Evolutionary conservation across 2,888 invertebrate genomes (phyloP), one percentile per base, ranked within the genome.

Genomic region (Scaptomyza reducta): DNA sequence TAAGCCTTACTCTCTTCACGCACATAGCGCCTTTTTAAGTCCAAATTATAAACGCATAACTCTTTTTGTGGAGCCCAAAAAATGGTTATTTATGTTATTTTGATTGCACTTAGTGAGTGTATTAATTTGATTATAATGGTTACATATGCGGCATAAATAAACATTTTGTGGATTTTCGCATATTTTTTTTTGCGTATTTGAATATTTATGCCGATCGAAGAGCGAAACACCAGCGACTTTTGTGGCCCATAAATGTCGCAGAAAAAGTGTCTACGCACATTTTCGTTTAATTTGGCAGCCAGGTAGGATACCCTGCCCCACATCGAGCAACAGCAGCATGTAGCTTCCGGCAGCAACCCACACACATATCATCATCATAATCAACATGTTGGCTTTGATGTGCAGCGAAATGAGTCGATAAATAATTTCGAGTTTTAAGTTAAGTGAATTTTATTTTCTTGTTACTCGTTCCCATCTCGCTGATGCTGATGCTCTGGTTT

Each of bases 41-140:
- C 50, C 44, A 74, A 59, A 80, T 82, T 86, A 82, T 73, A 79
- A 70, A 51, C 74, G 70, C 63, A 81, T 80, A 81, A 74, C 78
- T 87, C 77, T 72, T 74, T 76, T 76, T 65, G 50, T 35, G n/a
- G 31, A 40, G 50, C 50, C 45, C 47, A 62, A 81, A 71, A 81
- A 71, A 56, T 22, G 22, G 65, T 87, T 76, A 82, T 82, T 82
- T 82, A 82, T 82, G 85, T 62, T 74, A 59, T 71, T 82, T 82
- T 87, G 82, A 82, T 82, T 82, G 85, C 82, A 82, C 85, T 81
- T 81, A 71, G 76, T 66, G 82, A 83, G 87, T 85, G 85, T 87
- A 78, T 87, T 87, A 87, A 87, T 82, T 84, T 71, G 82, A 82
- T 87, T 82, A 82, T 82, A 81, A 87, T 87, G 73, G 64, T 80